These are phyloP conservation scores for Scaptomyza graminum DNA, from an alignment of 1,140 invertebrate genomes.

Conservation along the genomic window DNA sequence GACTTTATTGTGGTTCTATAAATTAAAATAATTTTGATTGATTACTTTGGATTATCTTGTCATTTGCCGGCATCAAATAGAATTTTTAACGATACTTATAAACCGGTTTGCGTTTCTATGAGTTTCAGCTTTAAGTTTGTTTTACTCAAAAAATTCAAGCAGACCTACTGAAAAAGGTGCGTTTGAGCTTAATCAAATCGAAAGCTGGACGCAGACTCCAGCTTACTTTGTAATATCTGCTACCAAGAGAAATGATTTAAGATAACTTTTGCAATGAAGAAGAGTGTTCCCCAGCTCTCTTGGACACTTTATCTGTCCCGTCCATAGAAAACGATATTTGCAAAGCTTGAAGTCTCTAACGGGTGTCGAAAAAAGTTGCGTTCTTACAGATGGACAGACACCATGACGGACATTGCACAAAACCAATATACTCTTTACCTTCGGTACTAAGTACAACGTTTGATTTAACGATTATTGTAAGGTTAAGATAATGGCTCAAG, in stretches of 20 bases:
- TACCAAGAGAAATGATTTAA: slow-evolving; percentile 25
- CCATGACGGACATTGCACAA: too few species aligned
- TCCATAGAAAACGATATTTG: too few species aligned
- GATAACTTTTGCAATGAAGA: slow-evolving; percentile 10
- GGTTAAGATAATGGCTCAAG: too few species aligned
- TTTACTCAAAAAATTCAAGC: slow-evolving; percentile 57
- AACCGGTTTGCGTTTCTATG: slow-evolving; percentile 76
- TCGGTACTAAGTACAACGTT: too few species aligned
- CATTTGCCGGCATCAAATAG: slow-evolving; percentile 84
- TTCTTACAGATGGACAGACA: too few species aligned
- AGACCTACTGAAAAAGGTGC: slow-evolving; percentile 65
- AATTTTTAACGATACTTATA: slow-evolving; percentile 83
- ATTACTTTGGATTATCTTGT: slow-evolving; percentile 84
- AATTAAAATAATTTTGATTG: slow-evolving; percentile 84
- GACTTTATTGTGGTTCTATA: slow-evolving; percentile 82
- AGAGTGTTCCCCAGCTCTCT: neutral
- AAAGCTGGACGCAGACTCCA: slow-evolving; percentile 39
- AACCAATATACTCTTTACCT: too few species aligned
- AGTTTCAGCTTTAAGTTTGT: slow-evolving; percentile 65
- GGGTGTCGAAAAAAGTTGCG: too few species aligned
- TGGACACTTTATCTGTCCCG: too few species aligned
- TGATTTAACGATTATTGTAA: too few species aligned
- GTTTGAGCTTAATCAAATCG: slow-evolving; percentile 59
- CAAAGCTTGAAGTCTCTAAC: too few species aligned
- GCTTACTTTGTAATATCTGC: slow-evolving; percentile 34